Conservation (phyloP, 1,140 invertebrate genomes). For the Archegozetes longisetosus region DNA sequence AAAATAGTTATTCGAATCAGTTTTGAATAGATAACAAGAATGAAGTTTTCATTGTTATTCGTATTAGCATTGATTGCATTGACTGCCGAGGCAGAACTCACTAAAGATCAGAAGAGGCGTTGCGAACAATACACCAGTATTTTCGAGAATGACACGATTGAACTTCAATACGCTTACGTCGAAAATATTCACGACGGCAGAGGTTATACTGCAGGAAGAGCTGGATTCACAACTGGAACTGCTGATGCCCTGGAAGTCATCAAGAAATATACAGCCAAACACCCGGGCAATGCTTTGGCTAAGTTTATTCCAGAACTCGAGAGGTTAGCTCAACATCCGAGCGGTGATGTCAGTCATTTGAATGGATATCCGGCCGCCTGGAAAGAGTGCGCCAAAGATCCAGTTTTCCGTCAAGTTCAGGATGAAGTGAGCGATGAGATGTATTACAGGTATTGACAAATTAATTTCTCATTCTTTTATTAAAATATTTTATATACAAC, state of each 20-base stretch:
- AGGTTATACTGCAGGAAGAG: conserved; percentile 5
- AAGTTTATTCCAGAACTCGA: conserved; percentile 2
- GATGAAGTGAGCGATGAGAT: conserved; percentile 7
- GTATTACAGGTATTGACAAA: conserved; percentile 1
- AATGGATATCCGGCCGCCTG: conserved; percentile 1
- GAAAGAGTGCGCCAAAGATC: conserved; percentile 6
- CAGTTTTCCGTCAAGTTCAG: conserved; percentile 6
- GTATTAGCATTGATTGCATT: background rate
- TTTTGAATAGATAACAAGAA: background rate
- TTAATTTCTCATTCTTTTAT: background rate
- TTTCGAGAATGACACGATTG: background rate
- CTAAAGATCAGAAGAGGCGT: background rate
- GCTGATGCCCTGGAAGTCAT: conserved; percentile 4
- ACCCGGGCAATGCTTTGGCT: conserved; percentile 3
- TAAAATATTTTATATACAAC: background rate
- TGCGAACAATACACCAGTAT: background rate
- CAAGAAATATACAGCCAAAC: conserved; percentile 3
- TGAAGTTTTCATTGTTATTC: background rate
- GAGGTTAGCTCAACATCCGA: background rate
- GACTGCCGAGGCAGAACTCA: background rate
- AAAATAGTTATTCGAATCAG: background rate
- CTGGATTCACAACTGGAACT: conserved; percentile 5
- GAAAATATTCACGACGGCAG: conserved; percentile 12
- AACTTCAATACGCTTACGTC: conserved; percentile 7
- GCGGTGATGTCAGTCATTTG: background rate